Evolutionary conservation across 2,113 vertebrate genomes (phyloP).

Genomic region (Pogonocichla stellata): DNA sequence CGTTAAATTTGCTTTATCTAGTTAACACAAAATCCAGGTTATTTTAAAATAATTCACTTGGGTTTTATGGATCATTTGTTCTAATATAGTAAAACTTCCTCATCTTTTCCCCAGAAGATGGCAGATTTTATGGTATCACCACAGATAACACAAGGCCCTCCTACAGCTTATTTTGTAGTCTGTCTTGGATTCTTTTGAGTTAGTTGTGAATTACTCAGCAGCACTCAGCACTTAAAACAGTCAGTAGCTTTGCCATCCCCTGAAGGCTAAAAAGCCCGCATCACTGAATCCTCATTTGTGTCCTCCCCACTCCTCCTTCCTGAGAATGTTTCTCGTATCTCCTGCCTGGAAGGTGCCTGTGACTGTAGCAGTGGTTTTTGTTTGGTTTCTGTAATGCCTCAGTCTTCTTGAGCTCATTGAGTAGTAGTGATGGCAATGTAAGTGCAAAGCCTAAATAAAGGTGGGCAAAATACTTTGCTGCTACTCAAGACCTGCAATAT

Average conservation of each 20-base stretch:
- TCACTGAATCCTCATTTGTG: not conserved
- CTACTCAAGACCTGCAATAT: not conserved
- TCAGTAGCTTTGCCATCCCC: not conserved
- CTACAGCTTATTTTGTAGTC: not conserved
- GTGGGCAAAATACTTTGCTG: not conserved
- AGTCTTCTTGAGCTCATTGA: not conserved
- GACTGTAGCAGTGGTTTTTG: not conserved
- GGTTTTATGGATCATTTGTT: not conserved
- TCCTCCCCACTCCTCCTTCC: not conserved
- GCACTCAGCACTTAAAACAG: not conserved
- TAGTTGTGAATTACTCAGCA: not conserved
- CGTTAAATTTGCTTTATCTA: not conserved
- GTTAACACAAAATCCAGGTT: not conserved
- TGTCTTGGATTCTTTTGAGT: not conserved
- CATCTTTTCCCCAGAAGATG: not conserved
- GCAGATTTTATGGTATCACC: not conserved
- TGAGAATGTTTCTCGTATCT: not conserved
- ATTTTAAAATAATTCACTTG: not conserved
- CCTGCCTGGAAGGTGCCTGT: not conserved
- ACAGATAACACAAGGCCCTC: not conserved
- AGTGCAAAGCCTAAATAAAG: not conserved
- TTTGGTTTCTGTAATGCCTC: not conserved
- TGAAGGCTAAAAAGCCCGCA: not conserved
- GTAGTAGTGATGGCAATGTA: not conserved
- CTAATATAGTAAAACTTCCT: not conserved